Evolutionary conservation across 1,140 invertebrate genomes (phyloP), one percentile per base, ranked within the genome.

Genomic region (Melitaea cinxia): DNA sequence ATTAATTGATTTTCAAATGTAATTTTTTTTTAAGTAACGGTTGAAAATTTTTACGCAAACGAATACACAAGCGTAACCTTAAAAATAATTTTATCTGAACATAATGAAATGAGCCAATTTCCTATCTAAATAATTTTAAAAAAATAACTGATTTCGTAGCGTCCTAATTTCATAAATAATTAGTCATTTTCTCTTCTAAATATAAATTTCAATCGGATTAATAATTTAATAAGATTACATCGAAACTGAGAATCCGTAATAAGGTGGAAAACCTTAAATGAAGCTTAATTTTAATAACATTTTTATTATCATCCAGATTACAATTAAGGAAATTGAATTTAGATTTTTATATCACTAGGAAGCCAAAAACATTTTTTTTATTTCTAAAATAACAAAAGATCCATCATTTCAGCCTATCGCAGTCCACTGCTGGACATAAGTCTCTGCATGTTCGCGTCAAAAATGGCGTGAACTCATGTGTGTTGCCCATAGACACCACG

Each of bases 121-220:
- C 14, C 37, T 9, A 17, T 42, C 6, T 17, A 7, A 2, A 17
- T 42, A 6, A 42, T 42, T 19, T 42, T 14, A 6, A 14, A 17
- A 17, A 7, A n/a, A n/a, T n/a, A 6, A 7, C 6, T 1, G 37
- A 17, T 17, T 7, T 7, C 37, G 37, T 6, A 7, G 15, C 15
- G 7, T 42, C 15, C 37, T 42, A 42, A 42, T 42, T 42, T 17
- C 14, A 42, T 42, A 1, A 42, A 17, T 14, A 39, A 39, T 15
- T 42, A 17, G 14, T 42, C 14, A 42, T 42, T 42, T 42, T 15
- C 37, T 42, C 37, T 19, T 12, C 14, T 6, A 15, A 42, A 17
- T 42, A 42, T 15, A 15, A 42, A 9, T 42, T 17, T 42, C 17
- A 42, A 42, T 42, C 37, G 5, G 37, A 42, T 42, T 42, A 42